These are phyloP conservation scores for Drosophila anceps DNA, from an alignment of 2,888 invertebrate species.

Conservation along the genomic window DNA sequence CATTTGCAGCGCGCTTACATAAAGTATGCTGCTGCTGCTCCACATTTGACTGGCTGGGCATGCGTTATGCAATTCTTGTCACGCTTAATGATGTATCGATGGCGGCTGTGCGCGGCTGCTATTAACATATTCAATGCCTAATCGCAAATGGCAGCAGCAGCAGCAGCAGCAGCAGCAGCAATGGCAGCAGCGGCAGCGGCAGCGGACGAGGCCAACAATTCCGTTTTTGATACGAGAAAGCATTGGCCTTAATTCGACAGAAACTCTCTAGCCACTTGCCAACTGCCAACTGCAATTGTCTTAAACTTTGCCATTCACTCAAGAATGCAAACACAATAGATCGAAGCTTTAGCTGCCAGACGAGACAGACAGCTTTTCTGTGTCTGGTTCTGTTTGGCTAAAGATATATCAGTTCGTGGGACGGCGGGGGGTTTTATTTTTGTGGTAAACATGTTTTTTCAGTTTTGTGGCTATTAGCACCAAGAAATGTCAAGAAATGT, in stretches of 20 bases:
- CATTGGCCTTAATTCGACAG: conserved; percentile 64
- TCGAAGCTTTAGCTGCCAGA: conserved; percentile 8
- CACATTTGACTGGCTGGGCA: conserved; percentile 51
- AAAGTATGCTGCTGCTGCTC: conserved; percentile 65
- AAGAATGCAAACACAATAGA: conserved; percentile 11
- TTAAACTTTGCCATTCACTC: conserved; percentile 74
- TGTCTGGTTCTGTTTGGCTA: background rate
- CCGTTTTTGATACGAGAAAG: conserved; percentile 35
- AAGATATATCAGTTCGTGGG: background rate
- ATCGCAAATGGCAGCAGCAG: conserved; percentile 54
- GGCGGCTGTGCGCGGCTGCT: conserved; percentile 33
- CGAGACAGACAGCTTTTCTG: conserved; percentile 4
- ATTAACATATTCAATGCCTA: conserved; percentile 76
- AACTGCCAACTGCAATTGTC: conserved; percentile 32
- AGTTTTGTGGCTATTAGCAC: background rate
- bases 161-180: conserved; percentile 12
- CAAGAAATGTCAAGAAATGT: conserved; percentile 15
- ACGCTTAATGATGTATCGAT: conserved; percentile 68
- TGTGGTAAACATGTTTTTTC: conserved; percentile 14
- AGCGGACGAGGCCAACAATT: conserved; percentile 22
- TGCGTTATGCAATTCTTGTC: conserved; percentile 51
- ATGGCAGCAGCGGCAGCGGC: too few relatives aligned
- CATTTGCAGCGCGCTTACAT: conserved; percentile 50
- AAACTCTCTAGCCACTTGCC: conserved; percentile 21
- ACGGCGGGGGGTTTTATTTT: background rate